A percentile compares a stretch with the other conserved stretches of the same genome.
Conservation (phyloP, 2,113 vertebrate species). For the Leptodactylus fuscus region DNA sequence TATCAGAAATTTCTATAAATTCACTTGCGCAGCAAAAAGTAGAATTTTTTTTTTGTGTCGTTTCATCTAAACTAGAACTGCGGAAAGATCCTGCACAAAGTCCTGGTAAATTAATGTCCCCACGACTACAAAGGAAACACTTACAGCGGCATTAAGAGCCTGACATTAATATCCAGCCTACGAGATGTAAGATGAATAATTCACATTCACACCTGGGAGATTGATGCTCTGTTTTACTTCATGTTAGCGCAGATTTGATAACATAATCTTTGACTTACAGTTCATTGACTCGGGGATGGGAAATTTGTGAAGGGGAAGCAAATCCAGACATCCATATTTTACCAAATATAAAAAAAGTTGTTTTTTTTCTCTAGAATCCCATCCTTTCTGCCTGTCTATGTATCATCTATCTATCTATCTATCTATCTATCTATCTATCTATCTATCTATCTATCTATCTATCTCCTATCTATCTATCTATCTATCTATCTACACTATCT, state of each 20-base stretch:
- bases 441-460: no score
- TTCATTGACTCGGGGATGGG: neutral
- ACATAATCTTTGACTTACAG: neutral
- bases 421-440: no score
- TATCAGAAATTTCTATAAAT: neutral
- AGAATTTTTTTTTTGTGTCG: neutral
- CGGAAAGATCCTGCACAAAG: neutral
- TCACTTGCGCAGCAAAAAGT: neutral
- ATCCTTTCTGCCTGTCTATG: no score
- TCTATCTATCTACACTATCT: no score
- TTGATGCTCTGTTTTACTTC: neutral
- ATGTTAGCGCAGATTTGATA: neutral
- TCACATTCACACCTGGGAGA: conserved; percentile 11
- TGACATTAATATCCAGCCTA: neutral
- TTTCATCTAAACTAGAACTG: neutral
- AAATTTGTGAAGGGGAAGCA: neutral
- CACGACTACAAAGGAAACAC: neutral
- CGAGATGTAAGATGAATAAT: conserved; percentile 13
- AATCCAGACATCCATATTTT: neutral
- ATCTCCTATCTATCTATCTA: no score
- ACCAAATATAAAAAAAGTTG: no score
- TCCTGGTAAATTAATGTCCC: neutral
- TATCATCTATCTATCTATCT: no score
- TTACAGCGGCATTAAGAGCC: neutral
- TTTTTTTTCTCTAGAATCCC: no score